A percentile compares a stretch with the other conserved stretches of the same genome.
These are phyloP conservation scores for Pardalotus punctatus DNA, from an alignment of 2,113 vertebrate species.

Conservation along the genomic window DNA sequence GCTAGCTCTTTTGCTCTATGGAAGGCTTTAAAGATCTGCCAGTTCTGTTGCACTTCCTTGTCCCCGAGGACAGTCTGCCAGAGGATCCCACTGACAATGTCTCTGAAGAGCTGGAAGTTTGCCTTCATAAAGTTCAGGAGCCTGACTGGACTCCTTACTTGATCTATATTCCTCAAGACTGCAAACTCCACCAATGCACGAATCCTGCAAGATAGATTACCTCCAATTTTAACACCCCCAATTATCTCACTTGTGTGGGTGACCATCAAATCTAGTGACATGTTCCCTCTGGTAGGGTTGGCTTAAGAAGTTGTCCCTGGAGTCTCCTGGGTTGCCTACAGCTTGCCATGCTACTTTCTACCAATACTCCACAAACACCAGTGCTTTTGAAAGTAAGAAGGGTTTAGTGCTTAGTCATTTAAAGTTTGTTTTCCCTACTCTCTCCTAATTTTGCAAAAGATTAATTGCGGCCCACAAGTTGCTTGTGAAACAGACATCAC, in stretches of 20 bases:
- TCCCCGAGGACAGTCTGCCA: background rate
- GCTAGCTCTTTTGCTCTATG: background rate
- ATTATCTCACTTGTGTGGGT: background rate
- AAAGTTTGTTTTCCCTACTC: background rate
- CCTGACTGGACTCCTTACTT: background rate
- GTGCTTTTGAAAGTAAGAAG: background rate
- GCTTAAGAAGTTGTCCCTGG: background rate
- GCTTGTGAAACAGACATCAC: background rate
- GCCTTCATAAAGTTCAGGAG: background rate
- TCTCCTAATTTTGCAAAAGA: background rate
- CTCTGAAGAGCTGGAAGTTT: background rate
- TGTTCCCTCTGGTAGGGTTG: background rate
- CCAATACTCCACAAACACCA: background rate
- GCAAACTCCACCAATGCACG: background rate
- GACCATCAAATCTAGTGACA: background rate
- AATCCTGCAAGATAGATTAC: background rate
- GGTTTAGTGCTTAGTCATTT: background rate
- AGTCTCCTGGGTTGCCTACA: background rate
- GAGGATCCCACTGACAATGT: background rate
- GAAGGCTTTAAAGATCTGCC: background rate
- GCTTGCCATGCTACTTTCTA: background rate
- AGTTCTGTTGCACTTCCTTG: background rate
- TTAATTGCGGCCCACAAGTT: background rate
- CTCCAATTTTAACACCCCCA: background rate
- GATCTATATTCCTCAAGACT: background rate